Conservation (phyloP, 37 sponge, comb jelly and placozoan genomes). For the Halichondria panicea region DNA sequence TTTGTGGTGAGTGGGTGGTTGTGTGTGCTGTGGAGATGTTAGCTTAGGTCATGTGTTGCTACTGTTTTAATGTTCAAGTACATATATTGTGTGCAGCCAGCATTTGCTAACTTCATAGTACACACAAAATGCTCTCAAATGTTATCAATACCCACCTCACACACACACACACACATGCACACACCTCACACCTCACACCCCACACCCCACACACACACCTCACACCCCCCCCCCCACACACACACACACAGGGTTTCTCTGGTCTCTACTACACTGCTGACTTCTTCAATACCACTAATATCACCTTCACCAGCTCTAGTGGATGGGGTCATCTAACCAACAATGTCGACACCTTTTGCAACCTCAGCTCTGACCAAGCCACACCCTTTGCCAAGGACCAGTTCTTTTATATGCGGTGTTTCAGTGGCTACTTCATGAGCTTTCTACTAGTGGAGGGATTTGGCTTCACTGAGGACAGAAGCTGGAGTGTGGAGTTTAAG, state of each 20-base stretch:
- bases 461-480: slow-evolving; percentile 27
- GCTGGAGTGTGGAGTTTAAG: slow-evolving; percentile 46
- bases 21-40: no score
- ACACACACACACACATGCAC: no score
- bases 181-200: no score
- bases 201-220: no score
- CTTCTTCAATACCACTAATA: neutral
- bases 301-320: neutral
- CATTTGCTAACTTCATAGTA: no score
- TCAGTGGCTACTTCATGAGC: slow-evolving; percentile 41
- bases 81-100: no score
- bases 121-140: no score
- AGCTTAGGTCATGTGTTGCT: no score
- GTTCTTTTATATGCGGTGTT: slow-evolving; percentile 9
- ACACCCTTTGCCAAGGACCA: neutral
- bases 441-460: slow-evolving; percentile 37
- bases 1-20: slow-evolving; percentile 30
- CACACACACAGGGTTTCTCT: slow-evolving; percentile 16
- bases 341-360: neutral
- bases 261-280: slow-evolving; percentile 13
- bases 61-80: no score
- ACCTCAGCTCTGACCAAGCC: neutral
- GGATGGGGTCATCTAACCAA: neutral
- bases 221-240: no score
- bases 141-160: no score